Evolutionary conservation across 1,140 invertebrate species (phyloP).

Genomic region (Bombus breviceps): DNA sequence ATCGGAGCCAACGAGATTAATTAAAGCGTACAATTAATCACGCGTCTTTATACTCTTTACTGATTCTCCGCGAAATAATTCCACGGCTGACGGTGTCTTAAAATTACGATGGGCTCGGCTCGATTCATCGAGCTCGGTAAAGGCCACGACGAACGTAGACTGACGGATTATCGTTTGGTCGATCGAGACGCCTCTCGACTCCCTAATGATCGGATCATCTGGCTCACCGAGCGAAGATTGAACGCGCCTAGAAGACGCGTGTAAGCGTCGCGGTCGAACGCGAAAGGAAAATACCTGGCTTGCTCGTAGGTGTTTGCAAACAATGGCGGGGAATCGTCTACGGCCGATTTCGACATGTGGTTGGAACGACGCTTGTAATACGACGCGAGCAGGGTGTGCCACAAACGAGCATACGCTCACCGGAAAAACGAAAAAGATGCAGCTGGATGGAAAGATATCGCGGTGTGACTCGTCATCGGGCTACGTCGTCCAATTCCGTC

Average conservation of each 20-base stretch:
- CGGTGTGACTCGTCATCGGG: not conserved
- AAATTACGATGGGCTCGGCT: not conserved
- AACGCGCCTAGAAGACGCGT: constrained; percentile 18
- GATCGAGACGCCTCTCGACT: constrained; percentile 18
- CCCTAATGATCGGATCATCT: constrained; percentile 57
- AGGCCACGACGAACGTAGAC: not conserved
- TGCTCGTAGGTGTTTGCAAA: constrained; percentile 67
- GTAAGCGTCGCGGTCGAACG: constrained; percentile 29
- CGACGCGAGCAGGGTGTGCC: constrained; percentile 62
- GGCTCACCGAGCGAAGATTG: constrained; percentile 37
- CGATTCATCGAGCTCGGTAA: not conserved
- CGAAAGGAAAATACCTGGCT: constrained; percentile 42
- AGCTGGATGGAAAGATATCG: not conserved
- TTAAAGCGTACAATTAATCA: not conserved
- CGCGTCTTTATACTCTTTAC: not conserved
- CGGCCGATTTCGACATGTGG: constrained; percentile 59
- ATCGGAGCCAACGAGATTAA: not conserved
- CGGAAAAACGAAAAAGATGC: constrained; percentile 11
- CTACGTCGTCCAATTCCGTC: not conserved
- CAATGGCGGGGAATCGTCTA: constrained; percentile 64
- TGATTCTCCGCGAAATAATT: not conserved
- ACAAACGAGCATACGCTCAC: constrained; percentile 39
- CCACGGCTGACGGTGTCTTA: not conserved
- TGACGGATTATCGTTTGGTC: constrained; percentile 23
- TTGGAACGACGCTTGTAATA: constrained; percentile 53